phyloP scores from a whole-genome alignment of 2,888 invertebrate genomes.

The Cosmopolites sordidus region DNA sequence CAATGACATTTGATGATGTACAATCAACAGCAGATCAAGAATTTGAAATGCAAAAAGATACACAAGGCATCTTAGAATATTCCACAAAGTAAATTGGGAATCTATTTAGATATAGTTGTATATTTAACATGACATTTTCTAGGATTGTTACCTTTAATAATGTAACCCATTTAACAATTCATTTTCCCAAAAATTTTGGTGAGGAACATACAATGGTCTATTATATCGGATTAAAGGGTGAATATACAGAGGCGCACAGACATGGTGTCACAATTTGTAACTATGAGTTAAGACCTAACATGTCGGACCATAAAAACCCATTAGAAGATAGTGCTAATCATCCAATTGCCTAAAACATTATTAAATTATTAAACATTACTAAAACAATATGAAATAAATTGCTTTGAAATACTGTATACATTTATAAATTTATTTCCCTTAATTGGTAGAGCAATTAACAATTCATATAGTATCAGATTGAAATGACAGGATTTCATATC shows the following conservation, averaged over 20 bases:
- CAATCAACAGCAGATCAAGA: constrained; percentile 74
- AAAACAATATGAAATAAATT: too few relatives aligned
- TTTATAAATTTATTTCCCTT: too few relatives aligned
- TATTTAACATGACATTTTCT: too few relatives aligned
- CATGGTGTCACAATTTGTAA: constrained; percentile 90
- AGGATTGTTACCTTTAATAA: constrained; percentile 91
- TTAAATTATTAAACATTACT: too few relatives aligned
- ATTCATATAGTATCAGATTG: too few relatives aligned
- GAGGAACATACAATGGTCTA: constrained; percentile 78
- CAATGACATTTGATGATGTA: constrained; percentile 93
- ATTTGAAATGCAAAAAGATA: constrained; percentile 80
- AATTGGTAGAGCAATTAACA: too few relatives aligned
- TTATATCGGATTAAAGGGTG: constrained; percentile 94
- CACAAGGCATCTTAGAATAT: constrained; percentile 79
- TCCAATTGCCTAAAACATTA: constrained; percentile 15
- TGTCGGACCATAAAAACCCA: constrained; percentile 77
- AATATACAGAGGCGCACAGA: constrained; percentile 77
- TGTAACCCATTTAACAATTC: constrained; percentile 82
- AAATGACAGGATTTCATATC: too few relatives aligned
- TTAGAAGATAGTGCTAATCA: constrained; percentile 50
- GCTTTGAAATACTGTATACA: too few relatives aligned
- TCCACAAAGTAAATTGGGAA: constrained; percentile 74
- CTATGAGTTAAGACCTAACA: constrained; percentile 83
- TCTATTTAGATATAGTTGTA: too few relatives aligned
- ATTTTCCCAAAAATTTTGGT: constrained; percentile 88